Base-by-base conservation (phyloP, 92 coral and sea anemone genomes). In the Pocillopora grandis region DNA sequence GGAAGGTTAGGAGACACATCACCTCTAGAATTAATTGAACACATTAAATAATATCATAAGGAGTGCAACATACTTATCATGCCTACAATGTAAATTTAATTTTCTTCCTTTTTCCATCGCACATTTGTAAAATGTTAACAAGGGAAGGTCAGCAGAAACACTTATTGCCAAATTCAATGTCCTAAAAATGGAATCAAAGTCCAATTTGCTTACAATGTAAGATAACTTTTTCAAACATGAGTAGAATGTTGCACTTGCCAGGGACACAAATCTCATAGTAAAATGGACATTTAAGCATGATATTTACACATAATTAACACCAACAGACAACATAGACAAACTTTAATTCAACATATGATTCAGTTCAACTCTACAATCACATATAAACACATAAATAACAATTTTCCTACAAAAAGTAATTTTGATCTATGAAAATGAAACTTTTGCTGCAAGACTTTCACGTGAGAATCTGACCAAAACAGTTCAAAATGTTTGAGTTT, bases 331-430 rank as follows among this genome's bases (percentile, higher is more conserved):
- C 85, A 71, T 70, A 59, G 66, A 81, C 69, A 81, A 59, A 71
- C 65, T 81, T 81, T 71, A 70, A 70, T 70, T 70, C 75, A 70
- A 70, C 48, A 14, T 70, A 81, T 81, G 85, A 81, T 72, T 81
- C 70, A 81, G 70, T 11, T 81, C 59, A 81, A 81, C 67, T 81
- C 85, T 71, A 81, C 85, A 81, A 71, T 71, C 66, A 81, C 61
- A 37, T 55, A 69, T 80, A 80, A 68, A 69, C 84, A 80, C 62
- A 80, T 81, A 81, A 81, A 81, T 71, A 70, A 65, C 73, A 18
- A 31, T 58, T 48, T 16, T 33, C 55, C 64, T 12, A 42, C 52
- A 42, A 42, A 42, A 42, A 42, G 52, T 42, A 42, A 42, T 42
- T 42, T 42, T 42, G 52, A 42, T 42, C 52, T 42, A 42, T 42